Evolutionary conservation across 1,140 invertebrate genomes (phyloP), one percentile per base, ranked within the genome.

Genomic region (Chironomus striatipennis): DNA sequence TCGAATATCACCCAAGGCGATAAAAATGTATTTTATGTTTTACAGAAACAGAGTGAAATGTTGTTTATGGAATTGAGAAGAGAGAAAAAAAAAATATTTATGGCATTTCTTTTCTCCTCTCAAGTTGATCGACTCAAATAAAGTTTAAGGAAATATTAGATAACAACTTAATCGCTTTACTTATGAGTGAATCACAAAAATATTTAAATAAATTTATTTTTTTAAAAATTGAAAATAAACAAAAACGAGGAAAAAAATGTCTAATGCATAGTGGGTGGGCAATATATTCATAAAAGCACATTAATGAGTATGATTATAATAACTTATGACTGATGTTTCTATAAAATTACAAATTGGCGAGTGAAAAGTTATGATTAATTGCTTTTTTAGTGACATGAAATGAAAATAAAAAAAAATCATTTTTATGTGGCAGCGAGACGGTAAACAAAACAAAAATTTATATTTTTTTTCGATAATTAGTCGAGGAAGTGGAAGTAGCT

Each of bases 81-180:
- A 57, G 8, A n/a, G 43, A 47, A 47, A 47, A 43, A 43, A 47
- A 47, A 47, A 5, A 57, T 57, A 57, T 57, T 57, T 57, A 57
- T 57, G 47, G 47, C 47, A 57, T 57, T 57, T 57, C n/a, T 57
- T n/a, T 47, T 15, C 15, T 15, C 9, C 43, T 47, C 15, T 47
- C 43, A 5, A n/a, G 12, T 57, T 10, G 12, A 10, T 12, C 8
- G n/a, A 7, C 15, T 70, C 65, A 18, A 70, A 70, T 70, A 70
- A 70, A 70, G 65, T 70, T 70, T 70, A 70, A 70, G 65, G 65
- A 70, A 70, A 70, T 21, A 70, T 70, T 70, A 70, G 65, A 70
- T 70, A 70, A 70, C 65, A 70, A 21, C n/a, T 70, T 70, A 70
- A 70, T 18, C 65, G 65, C 17, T 70, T 70, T 70, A 70, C 20